Conservation (phyloP, 1,140 invertebrate genomes). For the Lepidurus arcticus region DNA sequence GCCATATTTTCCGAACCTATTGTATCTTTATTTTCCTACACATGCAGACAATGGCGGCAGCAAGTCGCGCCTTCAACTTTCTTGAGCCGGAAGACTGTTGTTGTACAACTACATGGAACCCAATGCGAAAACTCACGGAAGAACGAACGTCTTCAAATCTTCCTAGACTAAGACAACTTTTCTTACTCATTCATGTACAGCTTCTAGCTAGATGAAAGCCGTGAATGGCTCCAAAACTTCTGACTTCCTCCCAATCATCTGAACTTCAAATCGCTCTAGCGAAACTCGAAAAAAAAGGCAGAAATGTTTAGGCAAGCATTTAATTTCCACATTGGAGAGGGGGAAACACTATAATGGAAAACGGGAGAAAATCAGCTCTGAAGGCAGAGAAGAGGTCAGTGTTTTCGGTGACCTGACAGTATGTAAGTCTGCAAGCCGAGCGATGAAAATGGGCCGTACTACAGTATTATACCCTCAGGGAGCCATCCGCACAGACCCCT, state of each 20-base stretch:
- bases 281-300: neutral
- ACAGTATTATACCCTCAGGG: neutral
- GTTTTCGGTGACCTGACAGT: neutral
- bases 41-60: neutral
- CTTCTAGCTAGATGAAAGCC: neutral
- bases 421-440: neutral
- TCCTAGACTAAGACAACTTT: slow-evolving; percentile 18
- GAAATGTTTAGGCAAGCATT: neutral
- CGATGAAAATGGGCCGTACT: neutral
- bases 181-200: neutral
- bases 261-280: neutral
- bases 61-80: slow-evolving; percentile 17
- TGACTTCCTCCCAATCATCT: slow-evolving; percentile 7
- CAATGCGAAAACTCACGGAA: neutral
- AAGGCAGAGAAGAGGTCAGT: neutral
- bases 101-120: neutral
- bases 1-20: slow-evolving; percentile 11
- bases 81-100: neutral
- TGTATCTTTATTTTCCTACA: neutral
- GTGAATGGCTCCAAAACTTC: neutral
- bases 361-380: too few relatives aligned
- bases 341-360: too few relatives aligned
- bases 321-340: neutral
- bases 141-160: slow-evolving; percentile 3
- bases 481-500: neutral